Base-by-base conservation (phyloP, 2,888 invertebrate genomes). In the Cheilosia vulpina region DNA sequence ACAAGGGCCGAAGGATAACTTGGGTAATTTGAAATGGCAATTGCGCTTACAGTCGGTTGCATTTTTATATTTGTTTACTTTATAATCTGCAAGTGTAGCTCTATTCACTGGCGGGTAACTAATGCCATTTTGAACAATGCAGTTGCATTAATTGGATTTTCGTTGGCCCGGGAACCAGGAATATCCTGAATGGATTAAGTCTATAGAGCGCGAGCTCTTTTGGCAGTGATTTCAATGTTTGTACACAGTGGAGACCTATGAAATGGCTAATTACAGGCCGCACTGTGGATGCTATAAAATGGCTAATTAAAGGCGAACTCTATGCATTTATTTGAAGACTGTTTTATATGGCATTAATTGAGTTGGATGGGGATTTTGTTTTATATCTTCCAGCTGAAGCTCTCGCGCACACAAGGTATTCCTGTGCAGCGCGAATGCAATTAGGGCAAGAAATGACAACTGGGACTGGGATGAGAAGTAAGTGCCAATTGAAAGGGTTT, bases 131-230 rank as follows among this genome's bases (percentile, higher is more conserved):
- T 50, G 69, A 65, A 79, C 78, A 83, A 79, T 84, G 63, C 73
- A 73, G 50, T 58, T 84, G 52, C 57, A 84, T 79, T 84, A 84
- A 84, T 84, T 84, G 79, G 79, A 78, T 75, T 78, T 66, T 43
- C 27, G 17, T 27, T 60, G 13, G 53, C 24, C 47, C n/a, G 2
- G 21, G 24, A 24, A 15, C 53, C 63, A 65, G 66, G 15, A 65
- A 77, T 71, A 76, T 82, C 50, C 50, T 82, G 41, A 66, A 66
- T 68, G 65, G 57, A 66, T 21, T 43, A 2, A 34, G 53, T 19
- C 13, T 2, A n/a, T 58, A 7, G 11, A 41, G 34, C 9, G 52
- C 19, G 19, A 57, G 55, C 63, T 34, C 15, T 45, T 66, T 71
- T 77, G 82, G 82, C 65, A 66, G 11, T 38, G 24, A 45, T 43